Evolutionary conservation across 2,888 invertebrate species (phyloP).

Genomic region (Philaethria dido): DNA sequence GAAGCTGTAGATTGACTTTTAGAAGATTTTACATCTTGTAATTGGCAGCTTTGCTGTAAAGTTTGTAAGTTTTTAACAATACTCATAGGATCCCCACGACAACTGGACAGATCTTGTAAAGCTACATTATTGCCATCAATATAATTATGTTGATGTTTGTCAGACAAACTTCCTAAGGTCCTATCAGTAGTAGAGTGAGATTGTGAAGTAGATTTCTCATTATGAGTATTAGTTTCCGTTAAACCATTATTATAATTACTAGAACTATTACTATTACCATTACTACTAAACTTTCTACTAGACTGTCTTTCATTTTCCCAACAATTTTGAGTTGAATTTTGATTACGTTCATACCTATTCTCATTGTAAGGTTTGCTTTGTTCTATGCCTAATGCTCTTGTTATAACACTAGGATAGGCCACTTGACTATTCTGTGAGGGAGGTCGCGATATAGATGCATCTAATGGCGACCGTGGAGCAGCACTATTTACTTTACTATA

Average conservation of each 20-base stretch:
- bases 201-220: slow-evolving; percentile 71
- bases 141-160: slow-evolving; percentile 84
- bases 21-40: slow-evolving; percentile 81
- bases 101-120: slow-evolving; percentile 88
- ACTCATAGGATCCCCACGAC: slow-evolving; percentile 90
- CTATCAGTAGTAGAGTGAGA: slow-evolving; percentile 75
- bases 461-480: slow-evolving; percentile 88
- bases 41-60: slow-evolving; percentile 84
- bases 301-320: slow-evolving; percentile 84
- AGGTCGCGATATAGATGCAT: slow-evolving; percentile 87
- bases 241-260: slow-evolving; percentile 69
- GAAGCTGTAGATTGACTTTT: slow-evolving; percentile 69
- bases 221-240: slow-evolving; percentile 77
- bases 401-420: slow-evolving; percentile 93
- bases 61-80: slow-evolving; percentile 89
- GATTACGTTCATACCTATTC: slow-evolving; percentile 81
- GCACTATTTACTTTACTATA: slow-evolving; percentile 76
- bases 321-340: slow-evolving; percentile 77
- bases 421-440: slow-evolving; percentile 85
- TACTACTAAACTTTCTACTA: slow-evolving; percentile 78
- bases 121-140: slow-evolving; percentile 86
- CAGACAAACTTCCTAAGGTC: slow-evolving; percentile 65
- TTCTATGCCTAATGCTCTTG: slow-evolving; percentile 87
- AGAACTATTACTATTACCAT: slow-evolving; percentile 71
- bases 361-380: slow-evolving; percentile 82